These are phyloP conservation scores for Oreortyx pictus DNA, from an alignment of 2,797 vertebrate genomes.

Conservation along the genomic window DNA sequence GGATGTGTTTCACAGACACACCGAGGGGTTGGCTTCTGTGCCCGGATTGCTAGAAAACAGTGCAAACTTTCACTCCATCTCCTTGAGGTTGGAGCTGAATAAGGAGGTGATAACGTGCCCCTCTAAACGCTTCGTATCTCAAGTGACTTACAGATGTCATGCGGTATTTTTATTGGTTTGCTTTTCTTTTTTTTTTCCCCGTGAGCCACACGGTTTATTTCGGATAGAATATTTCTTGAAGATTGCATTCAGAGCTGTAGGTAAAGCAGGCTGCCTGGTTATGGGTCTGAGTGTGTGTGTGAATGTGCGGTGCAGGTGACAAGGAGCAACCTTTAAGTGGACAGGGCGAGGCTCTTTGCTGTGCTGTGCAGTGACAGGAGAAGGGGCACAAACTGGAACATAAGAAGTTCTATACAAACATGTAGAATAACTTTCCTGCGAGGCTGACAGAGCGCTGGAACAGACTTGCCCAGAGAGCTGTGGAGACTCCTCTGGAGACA, in stretches of 20 bases:
- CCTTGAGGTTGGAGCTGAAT: neutral
- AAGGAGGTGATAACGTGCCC: neutral
- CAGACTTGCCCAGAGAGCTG: no score
- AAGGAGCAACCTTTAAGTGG: neutral
- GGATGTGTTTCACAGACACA: fast-evolving
- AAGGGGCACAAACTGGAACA: no score
- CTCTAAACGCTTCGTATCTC: neutral
- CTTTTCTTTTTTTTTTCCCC: no score
- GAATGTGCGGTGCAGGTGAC: neutral
- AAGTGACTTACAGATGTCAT: neutral
- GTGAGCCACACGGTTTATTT: neutral
- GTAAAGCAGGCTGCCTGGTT: neutral
- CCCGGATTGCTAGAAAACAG: neutral
- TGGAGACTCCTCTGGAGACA: no score
- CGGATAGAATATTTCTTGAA: neutral
- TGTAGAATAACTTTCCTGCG: no score
- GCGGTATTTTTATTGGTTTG: neutral
- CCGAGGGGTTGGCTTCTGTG: neutral
- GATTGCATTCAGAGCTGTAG: neutral
- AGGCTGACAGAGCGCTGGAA: no score
- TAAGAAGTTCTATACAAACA: no score
- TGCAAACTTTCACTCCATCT: neutral
- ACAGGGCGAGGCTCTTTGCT: no score
- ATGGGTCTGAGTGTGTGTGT: neutral
- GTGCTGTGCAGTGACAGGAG: no score